Evolutionary conservation across 2,113 vertebrate species (phyloP), one percentile per base, ranked within the genome.

Genomic region (Malurus cyaneus): DNA sequence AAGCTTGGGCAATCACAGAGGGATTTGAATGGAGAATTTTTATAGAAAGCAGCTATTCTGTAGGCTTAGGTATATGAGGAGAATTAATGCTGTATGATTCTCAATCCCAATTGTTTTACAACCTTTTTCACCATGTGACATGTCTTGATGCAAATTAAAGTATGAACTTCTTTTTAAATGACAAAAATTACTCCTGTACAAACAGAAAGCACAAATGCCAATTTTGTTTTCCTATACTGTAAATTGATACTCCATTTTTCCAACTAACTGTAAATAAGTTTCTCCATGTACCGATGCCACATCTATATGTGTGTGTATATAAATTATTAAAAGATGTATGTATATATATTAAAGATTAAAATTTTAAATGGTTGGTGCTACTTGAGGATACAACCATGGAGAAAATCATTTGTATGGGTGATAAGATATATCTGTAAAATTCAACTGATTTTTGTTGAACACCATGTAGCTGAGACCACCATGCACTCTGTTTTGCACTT

Each of bases 131-230:
- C 93, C 52, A 34, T 61, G 66, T 70, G 62, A 70, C 11, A 23
- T 69, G n/a, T 70, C 66, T 82, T 67, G 54, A 86, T 57, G 56
- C 64, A 65, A 86, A 50, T 44, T 60, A 88, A 82, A 81, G 41
- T 8, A 46, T 1, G 8, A 36, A 34, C n/a, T 17, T 67, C 72
- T 86, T 76, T 49, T 62, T 42, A 84, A 70, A 60, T 62, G 3
- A 69, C 24, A 41, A 34, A 83, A 79, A 42, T 42, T 7, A 34
- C 28, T 72, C 42, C 66, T 77, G 57, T 80, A 60, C 44, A 89
- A 94, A 86, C n/a, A 77, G 74, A 96, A 98, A 97, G 95, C 97
- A 97, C 16, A 9, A 86, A 93, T 91, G 92, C 86, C 92, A 46
- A 10, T 71, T 82, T 94, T n/a, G 32, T 57, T 90, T 83, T 46